Percentiles rank a stretch among this genome's conserved stretches.
These are phyloP conservation scores for Harpagoxenus sublaevis DNA, from an alignment of 2,888 invertebrate genomes.

Conservation along the genomic window DNA sequence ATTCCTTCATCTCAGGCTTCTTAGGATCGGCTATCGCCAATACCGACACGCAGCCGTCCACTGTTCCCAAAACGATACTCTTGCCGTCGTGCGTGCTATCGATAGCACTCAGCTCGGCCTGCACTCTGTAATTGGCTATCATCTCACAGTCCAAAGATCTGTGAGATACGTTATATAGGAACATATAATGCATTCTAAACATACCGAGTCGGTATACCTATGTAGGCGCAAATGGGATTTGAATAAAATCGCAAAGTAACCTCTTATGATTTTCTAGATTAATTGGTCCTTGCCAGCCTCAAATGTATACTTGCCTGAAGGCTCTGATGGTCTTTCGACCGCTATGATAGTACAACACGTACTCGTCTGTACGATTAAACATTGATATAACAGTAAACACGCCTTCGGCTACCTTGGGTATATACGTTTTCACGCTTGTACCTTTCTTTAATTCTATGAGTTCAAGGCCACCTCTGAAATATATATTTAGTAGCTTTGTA, in stretches of 20 bases:
- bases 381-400: constrained; percentile 98
- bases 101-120: constrained; percentile 95
- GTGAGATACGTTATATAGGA: constrained; percentile 50
- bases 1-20: constrained; percentile 89
- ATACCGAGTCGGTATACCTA: too few relatives aligned
- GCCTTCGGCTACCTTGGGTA: constrained; percentile 98
- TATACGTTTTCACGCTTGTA: constrained; percentile 94
- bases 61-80: constrained; percentile 95
- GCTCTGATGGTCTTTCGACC: constrained; percentile 97
- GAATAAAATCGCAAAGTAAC: not conserved
- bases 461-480: constrained; percentile 94
- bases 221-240: not conserved
- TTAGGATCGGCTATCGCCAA: constrained; percentile 92
- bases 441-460: constrained; percentile 97
- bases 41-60: constrained; percentile 97
- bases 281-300: not conserved
- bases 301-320: constrained; percentile 89
- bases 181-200: not conserved
- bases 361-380: constrained; percentile 97
- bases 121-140: constrained; percentile 97
- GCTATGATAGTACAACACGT: constrained; percentile 98
- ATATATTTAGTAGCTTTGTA: not conserved
- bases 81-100: constrained; percentile 95
- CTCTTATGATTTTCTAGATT: not conserved
- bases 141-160: constrained; percentile 95